phyloP scores from a whole-genome alignment of 1,140 invertebrate genomes.

The Helicorthomorpha holstii region DNA sequence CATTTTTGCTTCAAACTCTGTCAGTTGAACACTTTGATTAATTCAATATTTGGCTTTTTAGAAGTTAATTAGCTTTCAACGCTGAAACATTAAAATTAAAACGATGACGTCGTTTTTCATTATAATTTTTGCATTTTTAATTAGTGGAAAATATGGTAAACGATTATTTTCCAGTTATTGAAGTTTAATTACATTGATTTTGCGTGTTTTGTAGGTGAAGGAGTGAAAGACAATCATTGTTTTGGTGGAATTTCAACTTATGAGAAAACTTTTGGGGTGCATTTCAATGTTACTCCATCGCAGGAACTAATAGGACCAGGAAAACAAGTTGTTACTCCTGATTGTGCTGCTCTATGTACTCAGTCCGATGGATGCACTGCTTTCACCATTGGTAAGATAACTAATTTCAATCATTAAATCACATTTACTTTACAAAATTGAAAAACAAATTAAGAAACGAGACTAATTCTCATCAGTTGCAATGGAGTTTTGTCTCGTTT shows the following conservation, averaged over 20 bases:
- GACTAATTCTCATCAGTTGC: no score
- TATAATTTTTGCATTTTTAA: no score
- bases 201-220: no score
- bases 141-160: no score
- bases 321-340: slow-evolving; percentile 23
- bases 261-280: background rate
- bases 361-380: slow-evolving; percentile 26
- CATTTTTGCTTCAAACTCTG: no score
- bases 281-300: background rate
- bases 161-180: no score
- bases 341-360: slow-evolving; percentile 30
- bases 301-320: background rate
- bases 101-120: no score
- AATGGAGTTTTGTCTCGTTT: background rate
- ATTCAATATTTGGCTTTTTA: no score
- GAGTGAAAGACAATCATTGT: background rate
- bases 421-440: background rate
- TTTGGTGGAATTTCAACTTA: background rate
- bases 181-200: no score
- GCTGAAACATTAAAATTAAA: no score
- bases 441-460: background rate
- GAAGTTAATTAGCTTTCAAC: no score
- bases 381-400: slow-evolving; percentile 23
- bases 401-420: background rate
- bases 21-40: no score